Conservation (phyloP, 1,140 invertebrate genomes). For the Thaumetopoea pityocampa region DNA sequence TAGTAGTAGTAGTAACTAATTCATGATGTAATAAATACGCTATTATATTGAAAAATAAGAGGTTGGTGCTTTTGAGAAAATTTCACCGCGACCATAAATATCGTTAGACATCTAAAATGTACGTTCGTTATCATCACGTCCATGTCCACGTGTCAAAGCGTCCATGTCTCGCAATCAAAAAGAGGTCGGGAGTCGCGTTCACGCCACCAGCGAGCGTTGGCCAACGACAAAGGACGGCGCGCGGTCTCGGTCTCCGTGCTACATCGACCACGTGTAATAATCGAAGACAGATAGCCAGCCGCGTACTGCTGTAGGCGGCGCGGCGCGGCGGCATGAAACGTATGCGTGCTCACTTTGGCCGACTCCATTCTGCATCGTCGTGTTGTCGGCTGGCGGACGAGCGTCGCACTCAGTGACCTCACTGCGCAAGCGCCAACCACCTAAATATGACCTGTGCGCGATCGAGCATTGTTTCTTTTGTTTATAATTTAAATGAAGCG, state of each 20-base stretch:
- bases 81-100: no score
- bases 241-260: conserved; percentile 33
- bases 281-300: conserved; percentile 42
- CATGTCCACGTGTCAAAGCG: conserved; percentile 1
- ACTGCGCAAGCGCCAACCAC: conserved; percentile 48
- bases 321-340: conserved; percentile 50
- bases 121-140: conserved; percentile 1
- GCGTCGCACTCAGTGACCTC: conserved; percentile 59
- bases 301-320: conserved; percentile 1
- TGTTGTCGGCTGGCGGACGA: conserved; percentile 38
- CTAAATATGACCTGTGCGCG: conserved; percentile 54
- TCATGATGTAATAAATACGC: no score
- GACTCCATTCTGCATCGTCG: conserved; percentile 30
- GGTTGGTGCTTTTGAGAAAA: no score
- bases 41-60: no score
- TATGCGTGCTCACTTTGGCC: conserved; percentile 53
- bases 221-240: conserved; percentile 47
- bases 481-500: neutral
- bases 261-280: conserved; percentile 50
- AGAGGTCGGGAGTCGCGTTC: conserved; percentile 53
- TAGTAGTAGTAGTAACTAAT: no score
- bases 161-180: conserved; percentile 58
- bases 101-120: no score
- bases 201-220: conserved; percentile 43
- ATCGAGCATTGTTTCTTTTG: conserved; percentile 33